Base-by-base conservation (phyloP, 2,113 vertebrate genomes). In the Corvus moneduloides region DNA sequence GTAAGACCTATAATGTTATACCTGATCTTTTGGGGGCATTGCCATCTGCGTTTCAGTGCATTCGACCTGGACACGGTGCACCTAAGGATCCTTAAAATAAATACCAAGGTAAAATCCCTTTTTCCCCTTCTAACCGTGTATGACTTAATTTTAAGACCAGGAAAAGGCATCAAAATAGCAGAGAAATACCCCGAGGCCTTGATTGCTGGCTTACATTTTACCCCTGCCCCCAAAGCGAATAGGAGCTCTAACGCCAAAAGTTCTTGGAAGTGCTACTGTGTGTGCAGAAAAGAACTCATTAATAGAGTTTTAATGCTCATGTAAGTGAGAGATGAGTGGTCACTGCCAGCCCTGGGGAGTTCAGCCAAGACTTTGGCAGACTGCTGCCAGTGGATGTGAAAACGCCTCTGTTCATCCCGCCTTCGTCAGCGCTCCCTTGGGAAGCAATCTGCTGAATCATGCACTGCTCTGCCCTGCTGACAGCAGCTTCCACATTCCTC, bases 291-390 rank as follows among this genome's bases (percentile, higher is more conserved):
- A 78, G 32, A 28, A 16, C 51, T 22, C 39, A 44, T 64, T 64
- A 82, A 66, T 17, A n/a, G 85, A 74, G 48, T 87, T 80, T 64
- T 69, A 72, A 39, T 43, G 67, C 48, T 92, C 30, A 2, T 18
- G 49, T 35, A 39, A 84, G 39, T n/a, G 67, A 64, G 54, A 76
- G 63, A 83, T 66, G 84, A 77, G 86, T 3, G 44, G 76, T 30
- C 13, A 2, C 4, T 76, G 89, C 89, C 82, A 94, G 78, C 32
- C 41, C 66, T 4, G 33, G 33, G 61, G 61, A 71, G 68, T 54
- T 87, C 64, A 92, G 96, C 91, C 95, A 83, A 58, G 94, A 3
- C 59, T 76, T 63, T 5, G 48, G 43, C 54, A 86, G 39, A 7
- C 67, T 48, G 61, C 67, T 87, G 87, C 84, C 83, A 64, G 78